A percentile compares a stretch with the other conserved stretches of the same genome.
These are phyloP conservation scores for Rhodinocichla rosea DNA, from an alignment of 2,113 vertebrate genomes.

Conservation along the genomic window DNA sequence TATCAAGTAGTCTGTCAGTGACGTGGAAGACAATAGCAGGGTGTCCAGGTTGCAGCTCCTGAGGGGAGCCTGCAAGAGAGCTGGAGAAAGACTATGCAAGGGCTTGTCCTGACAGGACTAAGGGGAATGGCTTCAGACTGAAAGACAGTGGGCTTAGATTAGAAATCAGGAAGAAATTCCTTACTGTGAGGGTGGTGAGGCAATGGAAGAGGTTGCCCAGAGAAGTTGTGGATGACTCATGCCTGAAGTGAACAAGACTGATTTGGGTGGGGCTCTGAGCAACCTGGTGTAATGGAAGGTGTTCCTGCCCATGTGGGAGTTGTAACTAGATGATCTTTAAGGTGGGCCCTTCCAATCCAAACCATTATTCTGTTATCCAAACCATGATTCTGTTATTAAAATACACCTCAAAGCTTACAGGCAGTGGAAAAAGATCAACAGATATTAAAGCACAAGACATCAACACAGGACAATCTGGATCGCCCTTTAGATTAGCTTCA, in stretches of 20 bases:
- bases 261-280: neutral
- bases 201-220: neutral
- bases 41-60: neutral
- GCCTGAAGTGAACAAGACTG: neutral
- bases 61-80: neutral
- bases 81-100: neutral
- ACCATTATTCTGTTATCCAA: neutral
- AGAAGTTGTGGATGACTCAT: neutral
- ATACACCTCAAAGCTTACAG: neutral
- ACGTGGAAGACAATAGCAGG: neutral
- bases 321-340: neutral
- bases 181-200: neutral
- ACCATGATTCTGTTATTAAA: neutral
- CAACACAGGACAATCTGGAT: neutral
- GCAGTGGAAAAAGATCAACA: neutral
- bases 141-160: neutral
- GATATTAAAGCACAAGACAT: neutral
- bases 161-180: neutral
- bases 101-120: neutral
- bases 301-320: neutral
- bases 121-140: neutral
- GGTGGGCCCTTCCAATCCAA: neutral
- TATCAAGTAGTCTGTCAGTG: neutral
- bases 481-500: neutral
- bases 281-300: neutral